Base-by-base conservation (phyloP, 2,797 vertebrate species). In the Trachurus trachurus region DNA sequence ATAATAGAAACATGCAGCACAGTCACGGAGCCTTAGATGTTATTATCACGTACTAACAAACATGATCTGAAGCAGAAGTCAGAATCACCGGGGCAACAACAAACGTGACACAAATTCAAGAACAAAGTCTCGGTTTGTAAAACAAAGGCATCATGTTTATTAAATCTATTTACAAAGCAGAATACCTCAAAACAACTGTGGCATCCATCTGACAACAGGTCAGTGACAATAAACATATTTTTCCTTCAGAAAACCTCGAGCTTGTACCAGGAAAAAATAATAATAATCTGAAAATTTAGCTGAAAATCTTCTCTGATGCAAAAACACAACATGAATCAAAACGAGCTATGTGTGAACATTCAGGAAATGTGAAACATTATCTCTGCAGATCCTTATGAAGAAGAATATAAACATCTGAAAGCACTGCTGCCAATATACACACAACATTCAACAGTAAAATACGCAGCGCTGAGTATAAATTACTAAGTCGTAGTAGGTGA, bases 91-190 rank as follows among this genome's bases (percentile, higher is more conserved):
- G 5, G 16, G 42, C 12, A 15, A 45, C 16, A 45, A 15, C n/a
- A n/a, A n/a, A n/a, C 16, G 12, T 13, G 44, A 17, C 5, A 47
- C 49, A 52, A 5, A 12, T 52, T 22, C 12, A 13, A 44, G 12
- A 50, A 61, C 13, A 11, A 42, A 2, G 0, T 26, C 56, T 2
- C 11, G 7, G 1, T 19, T 76, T 11, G 49, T 50, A 59, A 78
- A 86, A 64, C 50, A 62, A 76, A 13, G 4, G 8, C 2, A 79
- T 74, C 0, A 19, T 19, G 56, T 91, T 91, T 90, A 89, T 90
- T 91, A 67, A 80, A 71, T 29, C 6, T 70, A 86, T 86, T 83
- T 78, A 87, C 84, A 91, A 65, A 57, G 29, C 10, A 64, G 52
- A 66, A 65, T 19, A 29, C 19, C 34, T 9, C 3, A 22, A 21